A percentile compares a stretch with the other conserved stretches of the same genome.
These are phyloP conservation scores for Philopedon plagiatum DNA, from an alignment of 2,888 invertebrate genomes.

Conservation along the genomic window DNA sequence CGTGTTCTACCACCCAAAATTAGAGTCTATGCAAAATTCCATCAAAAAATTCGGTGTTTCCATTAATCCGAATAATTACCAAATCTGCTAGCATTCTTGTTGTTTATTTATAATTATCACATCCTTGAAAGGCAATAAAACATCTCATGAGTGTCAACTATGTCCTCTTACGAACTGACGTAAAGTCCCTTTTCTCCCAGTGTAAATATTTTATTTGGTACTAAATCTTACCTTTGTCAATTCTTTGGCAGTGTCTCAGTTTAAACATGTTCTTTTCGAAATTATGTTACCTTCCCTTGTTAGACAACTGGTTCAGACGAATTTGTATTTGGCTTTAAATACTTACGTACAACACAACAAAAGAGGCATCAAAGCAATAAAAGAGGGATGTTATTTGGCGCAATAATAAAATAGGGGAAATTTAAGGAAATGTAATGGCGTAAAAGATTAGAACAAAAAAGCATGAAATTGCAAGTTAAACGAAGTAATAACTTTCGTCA, in stretches of 20 bases:
- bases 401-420: conserved; percentile 41
- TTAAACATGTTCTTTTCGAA: neutral
- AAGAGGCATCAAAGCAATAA: conserved; percentile 29
- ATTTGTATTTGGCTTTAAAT: conserved; percentile 15
- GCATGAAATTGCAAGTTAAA: conserved; percentile 47
- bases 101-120: no score
- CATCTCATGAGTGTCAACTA: no score
- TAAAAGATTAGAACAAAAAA: conserved; percentile 47
- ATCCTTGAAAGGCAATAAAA: no score
- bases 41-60: no score
- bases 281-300: neutral
- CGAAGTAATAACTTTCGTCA: conserved; percentile 45
- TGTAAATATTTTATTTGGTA: no score
- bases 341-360: conserved; percentile 15
- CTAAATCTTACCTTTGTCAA: no score
- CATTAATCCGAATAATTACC: no score
- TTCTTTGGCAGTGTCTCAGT: neutral
- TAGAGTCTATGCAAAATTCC: no score
- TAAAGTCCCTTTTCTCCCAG: no score
- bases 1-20: no score
- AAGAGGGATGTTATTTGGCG: conserved; percentile 37
- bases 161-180: no score
- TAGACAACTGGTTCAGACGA: neutral
- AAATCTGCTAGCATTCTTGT: no score
- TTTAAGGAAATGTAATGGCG: conserved; percentile 43